phyloP scores from a whole-genome alignment of 2,888 invertebrate species.

The Pediacus dermestoides region DNA sequence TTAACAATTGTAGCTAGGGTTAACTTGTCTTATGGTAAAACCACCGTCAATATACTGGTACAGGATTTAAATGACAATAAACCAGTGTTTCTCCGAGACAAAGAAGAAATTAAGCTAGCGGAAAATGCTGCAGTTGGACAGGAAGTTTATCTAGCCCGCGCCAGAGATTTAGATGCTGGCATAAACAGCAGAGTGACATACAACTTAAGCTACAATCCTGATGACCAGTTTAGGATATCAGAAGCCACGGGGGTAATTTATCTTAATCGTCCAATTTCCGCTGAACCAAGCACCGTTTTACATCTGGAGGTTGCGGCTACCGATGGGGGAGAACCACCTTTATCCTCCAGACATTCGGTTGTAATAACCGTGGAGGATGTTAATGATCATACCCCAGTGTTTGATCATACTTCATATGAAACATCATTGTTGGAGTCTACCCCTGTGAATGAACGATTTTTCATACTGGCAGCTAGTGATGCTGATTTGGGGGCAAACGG shows the following conservation, averaged over 20 bases:
- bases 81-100: conserved; percentile 76
- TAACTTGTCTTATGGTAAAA: conserved; percentile 72
- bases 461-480: conserved; percentile 85
- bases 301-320: conserved; percentile 77
- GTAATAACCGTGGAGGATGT: conserved; percentile 78
- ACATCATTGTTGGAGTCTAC: conserved; percentile 88
- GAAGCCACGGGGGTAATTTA: conserved; percentile 86
- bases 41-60: conserved; percentile 75
- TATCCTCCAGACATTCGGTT: conserved; percentile 72
- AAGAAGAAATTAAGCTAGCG: conserved; percentile 72
- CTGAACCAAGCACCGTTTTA: conserved; percentile 68
- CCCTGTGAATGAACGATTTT: conserved; percentile 85
- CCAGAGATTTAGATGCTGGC: conserved; percentile 83
- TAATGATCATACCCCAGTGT: conserved; percentile 93
- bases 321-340: conserved; percentile 75
- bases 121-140: conserved; percentile 93
- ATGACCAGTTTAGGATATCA: conserved; percentile 78
- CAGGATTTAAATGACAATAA: conserved; percentile 89
- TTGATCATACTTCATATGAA: conserved; percentile 89
- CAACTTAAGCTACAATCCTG: conserved; percentile 73
- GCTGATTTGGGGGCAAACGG: conserved; percentile 81
- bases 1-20: conserved; percentile 77
- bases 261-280: conserved; percentile 73
- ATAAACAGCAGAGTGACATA: conserved; percentile 85
- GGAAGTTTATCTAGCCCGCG: conserved; percentile 84